Evolutionary conservation across 2,888 invertebrate genomes (phyloP).

Genomic region (Drosophila paramelanica): DNA sequence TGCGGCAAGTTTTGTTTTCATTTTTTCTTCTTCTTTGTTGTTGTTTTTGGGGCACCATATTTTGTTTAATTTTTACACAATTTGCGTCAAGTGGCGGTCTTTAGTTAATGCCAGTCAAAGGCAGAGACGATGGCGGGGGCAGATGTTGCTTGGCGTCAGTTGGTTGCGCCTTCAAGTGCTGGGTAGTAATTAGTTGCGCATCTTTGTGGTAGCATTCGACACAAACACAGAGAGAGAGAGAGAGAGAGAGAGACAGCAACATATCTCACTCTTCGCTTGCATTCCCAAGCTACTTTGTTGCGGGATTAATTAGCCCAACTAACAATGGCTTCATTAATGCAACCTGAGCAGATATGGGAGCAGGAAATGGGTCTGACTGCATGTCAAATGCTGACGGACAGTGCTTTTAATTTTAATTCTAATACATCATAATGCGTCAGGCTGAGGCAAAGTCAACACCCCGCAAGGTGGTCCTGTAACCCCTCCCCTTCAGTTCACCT

Average conservation of each 20-base stretch:
- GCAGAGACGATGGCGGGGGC: slow-evolving; percentile 7
- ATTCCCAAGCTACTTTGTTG: slow-evolving; percentile 19
- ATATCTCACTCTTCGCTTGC: slow-evolving; percentile 3
- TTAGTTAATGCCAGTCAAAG: slow-evolving; percentile 75
- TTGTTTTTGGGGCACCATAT: slow-evolving; percentile 30
- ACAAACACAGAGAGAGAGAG: neutral
- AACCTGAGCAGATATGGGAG: slow-evolving; percentile 51
- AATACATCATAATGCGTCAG: slow-evolving; percentile 82
- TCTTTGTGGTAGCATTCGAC: slow-evolving; percentile 12
- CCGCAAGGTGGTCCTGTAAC: slow-evolving; percentile 53
- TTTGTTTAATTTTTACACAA: slow-evolving; percentile 64
- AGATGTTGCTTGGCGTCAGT: slow-evolving; percentile 49
- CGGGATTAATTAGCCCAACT: slow-evolving; percentile 58
- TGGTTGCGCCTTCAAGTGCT: slow-evolving; percentile 12
- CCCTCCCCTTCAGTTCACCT: neutral
- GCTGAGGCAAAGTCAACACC: slow-evolving; percentile 56
- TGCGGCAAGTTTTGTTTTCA: slow-evolving; percentile 34
- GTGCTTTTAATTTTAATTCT: slow-evolving; percentile 82
- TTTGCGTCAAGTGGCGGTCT: slow-evolving; percentile 70
- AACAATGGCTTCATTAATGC: slow-evolving; percentile 68
- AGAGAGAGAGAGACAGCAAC: neutral
- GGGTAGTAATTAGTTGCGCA: slow-evolving; percentile 37
- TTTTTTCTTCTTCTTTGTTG: too few relatives aligned
- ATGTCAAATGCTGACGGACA: slow-evolving; percentile 61
- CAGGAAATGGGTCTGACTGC: slow-evolving; percentile 22